Conservation (phyloP, 2,888 invertebrate genomes). For the Hoplodrina blanda region DNA sequence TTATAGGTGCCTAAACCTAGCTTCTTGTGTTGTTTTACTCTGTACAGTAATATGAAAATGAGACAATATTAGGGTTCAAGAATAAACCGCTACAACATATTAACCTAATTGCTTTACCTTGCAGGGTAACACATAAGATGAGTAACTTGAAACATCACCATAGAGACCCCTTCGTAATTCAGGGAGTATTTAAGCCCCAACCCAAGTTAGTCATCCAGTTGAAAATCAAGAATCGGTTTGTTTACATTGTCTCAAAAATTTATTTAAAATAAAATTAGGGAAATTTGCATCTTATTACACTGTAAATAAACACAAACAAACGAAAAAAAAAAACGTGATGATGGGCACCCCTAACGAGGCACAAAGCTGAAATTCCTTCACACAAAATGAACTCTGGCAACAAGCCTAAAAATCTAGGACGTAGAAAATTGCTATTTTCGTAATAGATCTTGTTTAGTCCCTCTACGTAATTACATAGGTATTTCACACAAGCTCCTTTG, state of each 20-base stretch:
- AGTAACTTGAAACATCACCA: neutral
- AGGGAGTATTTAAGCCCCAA: neutral
- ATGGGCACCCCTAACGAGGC: constrained; percentile 19
- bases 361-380: constrained; percentile 12
- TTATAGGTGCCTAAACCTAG: neutral
- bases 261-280: too few species aligned
- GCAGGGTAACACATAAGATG: neutral
- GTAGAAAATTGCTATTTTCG: constrained; percentile 45
- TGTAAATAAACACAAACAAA: neutral
- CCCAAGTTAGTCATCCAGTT: neutral
- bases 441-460: constrained; percentile 46
- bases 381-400: constrained; percentile 37
- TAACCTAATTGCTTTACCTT: neutral
- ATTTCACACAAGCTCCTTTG: constrained; percentile 66
- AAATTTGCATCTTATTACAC: neutral
- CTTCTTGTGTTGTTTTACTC: neutral
- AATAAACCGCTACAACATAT: neutral
- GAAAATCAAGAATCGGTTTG: too few species aligned
- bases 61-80: neutral
- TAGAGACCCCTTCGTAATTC: constrained; percentile 6
- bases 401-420: constrained; percentile 46
- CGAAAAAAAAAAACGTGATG: neutral
- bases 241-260: too few species aligned
- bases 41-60: neutral
- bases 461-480: constrained; percentile 63